A percentile compares a stretch with the other conserved stretches of the same genome.
Evolutionary conservation across 2,888 invertebrate genomes (phyloP).

Genomic region (Rhynchonema sp.): DNA sequence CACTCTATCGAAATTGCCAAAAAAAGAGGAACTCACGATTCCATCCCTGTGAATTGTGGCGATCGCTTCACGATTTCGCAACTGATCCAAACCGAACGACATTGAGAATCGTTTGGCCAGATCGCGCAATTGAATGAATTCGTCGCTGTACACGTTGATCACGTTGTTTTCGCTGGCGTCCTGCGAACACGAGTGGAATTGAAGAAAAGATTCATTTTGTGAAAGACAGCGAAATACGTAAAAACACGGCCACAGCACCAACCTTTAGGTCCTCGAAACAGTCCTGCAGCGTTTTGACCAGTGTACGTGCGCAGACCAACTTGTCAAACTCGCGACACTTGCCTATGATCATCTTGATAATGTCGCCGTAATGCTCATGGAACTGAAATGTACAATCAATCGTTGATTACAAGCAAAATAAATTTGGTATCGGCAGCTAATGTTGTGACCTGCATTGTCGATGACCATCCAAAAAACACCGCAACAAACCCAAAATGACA

Average conservation of each 20-base stretch:
- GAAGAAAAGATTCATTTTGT: too few species aligned
- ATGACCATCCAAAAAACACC: not conserved
- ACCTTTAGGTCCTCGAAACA: conserved; percentile 51
- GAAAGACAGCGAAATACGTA: not conserved
- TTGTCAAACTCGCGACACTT: conserved; percentile 95
- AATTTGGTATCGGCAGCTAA: too few species aligned
- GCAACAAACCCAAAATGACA: not conserved
- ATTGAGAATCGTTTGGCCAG: conserved; percentile 85
- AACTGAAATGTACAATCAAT: conserved; percentile 51
- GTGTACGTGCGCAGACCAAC: conserved; percentile 77
- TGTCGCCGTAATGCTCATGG: conserved; percentile 94
- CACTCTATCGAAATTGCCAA: not conserved
- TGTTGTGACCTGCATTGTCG: too few species aligned
- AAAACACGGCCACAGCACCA: not conserved
- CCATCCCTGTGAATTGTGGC: conserved; percentile 72
- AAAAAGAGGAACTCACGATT: conserved; percentile 17
- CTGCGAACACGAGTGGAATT: not conserved
- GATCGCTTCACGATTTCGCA: conserved; percentile 87
- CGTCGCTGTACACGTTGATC: conserved; percentile 20
- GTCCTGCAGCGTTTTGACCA: conserved; percentile 72
- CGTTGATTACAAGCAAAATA: too few species aligned
- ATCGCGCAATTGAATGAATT: conserved; percentile 42
- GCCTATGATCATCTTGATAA: conserved; percentile 84
- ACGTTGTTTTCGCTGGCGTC: conserved; percentile 7
- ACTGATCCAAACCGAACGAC: conserved; percentile 85